Conservation (phyloP, 2,888 invertebrate genomes). For the Ischnus inquisitorius region DNA sequence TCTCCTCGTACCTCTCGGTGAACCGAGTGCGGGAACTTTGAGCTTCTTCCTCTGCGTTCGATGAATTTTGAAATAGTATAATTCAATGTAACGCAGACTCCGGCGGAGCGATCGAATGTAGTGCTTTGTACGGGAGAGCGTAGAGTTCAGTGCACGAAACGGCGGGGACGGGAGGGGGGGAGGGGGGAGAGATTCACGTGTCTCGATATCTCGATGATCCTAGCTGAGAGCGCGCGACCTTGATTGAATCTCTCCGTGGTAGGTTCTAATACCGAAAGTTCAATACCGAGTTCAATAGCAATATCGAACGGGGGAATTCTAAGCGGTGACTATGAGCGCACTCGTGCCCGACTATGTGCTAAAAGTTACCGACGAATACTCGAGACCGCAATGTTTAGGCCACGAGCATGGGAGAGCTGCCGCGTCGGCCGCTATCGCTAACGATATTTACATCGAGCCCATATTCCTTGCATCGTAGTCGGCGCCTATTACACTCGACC, state of each 20-base stretch:
- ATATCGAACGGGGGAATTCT: slow-evolving; percentile 30
- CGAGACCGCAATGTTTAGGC: background rate
- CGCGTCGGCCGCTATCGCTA: background rate
- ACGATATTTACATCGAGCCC: background rate
- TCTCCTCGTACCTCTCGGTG: background rate
- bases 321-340: too few species aligned
- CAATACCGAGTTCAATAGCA: slow-evolving; percentile 66
- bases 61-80: background rate
- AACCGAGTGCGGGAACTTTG: background rate
- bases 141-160: background rate
- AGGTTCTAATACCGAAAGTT: slow-evolving; percentile 41
- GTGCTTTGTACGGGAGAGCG: background rate
- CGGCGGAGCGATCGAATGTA: background rate
- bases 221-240: slow-evolving; percentile 27
- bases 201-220: slow-evolving; percentile 50
- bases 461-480: background rate
- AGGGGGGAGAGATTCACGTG: slow-evolving; percentile 16
- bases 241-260: slow-evolving; percentile 36
- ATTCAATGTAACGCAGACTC: background rate
- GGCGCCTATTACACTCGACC: background rate
- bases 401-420: background rate
- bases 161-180: background rate
- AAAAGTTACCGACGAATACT: background rate
- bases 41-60: slow-evolving; percentile 1
- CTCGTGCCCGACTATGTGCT: background rate